Evolutionary conservation across 2,797 vertebrate genomes (phyloP).

Genomic region (Masticophis lateralis): DNA sequence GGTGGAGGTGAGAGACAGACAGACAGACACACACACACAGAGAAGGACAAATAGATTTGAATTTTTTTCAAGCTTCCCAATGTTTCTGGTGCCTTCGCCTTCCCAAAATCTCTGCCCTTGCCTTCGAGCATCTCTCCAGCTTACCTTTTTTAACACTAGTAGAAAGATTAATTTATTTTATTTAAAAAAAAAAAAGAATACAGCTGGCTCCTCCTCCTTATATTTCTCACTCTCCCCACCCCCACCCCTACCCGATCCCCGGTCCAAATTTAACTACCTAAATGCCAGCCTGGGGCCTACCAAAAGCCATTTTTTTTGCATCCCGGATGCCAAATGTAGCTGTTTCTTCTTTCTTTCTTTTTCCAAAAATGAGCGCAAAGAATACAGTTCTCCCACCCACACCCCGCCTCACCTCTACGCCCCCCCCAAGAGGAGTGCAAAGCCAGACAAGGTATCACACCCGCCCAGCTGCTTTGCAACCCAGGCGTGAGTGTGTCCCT

Average conservation of each 20-base stretch:
- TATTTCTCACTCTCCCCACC: constrained; percentile 50
- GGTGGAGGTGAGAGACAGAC: not conserved
- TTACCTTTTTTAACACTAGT: constrained; percentile 46
- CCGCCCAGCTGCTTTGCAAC: constrained; percentile 46
- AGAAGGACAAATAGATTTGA: not conserved
- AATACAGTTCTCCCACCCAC: not conserved
- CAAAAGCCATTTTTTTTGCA: constrained; percentile 5
- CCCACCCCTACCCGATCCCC: not conserved
- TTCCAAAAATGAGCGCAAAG: not conserved
- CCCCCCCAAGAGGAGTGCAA: not conserved
- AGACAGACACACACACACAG: not conserved
- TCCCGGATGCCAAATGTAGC: constrained; percentile 24
- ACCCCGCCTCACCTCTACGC: too few relatives aligned
- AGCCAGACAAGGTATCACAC: not conserved
- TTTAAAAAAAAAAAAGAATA: constrained; percentile 37
- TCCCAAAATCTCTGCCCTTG: not conserved
- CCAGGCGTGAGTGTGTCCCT: constrained; percentile 13
- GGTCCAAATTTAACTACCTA: constrained; percentile 61
- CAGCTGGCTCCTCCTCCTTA: constrained; percentile 62
- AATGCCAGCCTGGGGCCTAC: constrained; percentile 48
- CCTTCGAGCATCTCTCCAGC: not conserved
- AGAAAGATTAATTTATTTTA: constrained; percentile 56
- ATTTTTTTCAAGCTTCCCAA: not conserved
- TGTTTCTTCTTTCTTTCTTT: not conserved
- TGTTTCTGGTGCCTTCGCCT: not conserved